Conservation (phyloP, 2,888 invertebrate species). For the Drepana falcataria region DNA sequence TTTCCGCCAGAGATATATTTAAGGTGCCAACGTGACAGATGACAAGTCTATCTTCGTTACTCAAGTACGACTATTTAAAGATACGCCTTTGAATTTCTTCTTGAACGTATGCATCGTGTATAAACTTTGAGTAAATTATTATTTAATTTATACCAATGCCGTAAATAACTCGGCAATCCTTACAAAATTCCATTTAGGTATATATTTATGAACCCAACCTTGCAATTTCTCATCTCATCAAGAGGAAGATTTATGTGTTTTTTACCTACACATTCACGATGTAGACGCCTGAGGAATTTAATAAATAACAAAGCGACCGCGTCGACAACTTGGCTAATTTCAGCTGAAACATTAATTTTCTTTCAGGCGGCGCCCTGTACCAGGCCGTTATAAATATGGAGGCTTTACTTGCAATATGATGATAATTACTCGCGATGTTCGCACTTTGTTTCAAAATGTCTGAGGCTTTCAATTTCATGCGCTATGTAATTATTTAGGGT, state of each 20-base stretch:
- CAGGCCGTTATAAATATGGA: not conserved
- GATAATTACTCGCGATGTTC: not conserved
- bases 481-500: too few relatives aligned
- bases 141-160: too few relatives aligned
- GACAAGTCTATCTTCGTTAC: too few relatives aligned
- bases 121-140: too few relatives aligned
- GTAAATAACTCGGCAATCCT: too few relatives aligned
- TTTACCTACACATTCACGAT: not conserved
- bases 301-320: not conserved
- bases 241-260: not conserved
- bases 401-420: not conserved
- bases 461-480: too few relatives aligned
- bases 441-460: not conserved
- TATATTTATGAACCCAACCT: not conserved
- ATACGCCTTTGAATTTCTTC: too few relatives aligned
- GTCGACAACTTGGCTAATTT: slow-evolving; percentile 36
- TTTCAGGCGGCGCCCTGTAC: slow-evolving; percentile 10
- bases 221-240: not conserved
- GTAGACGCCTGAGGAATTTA: not conserved
- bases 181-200: too few relatives aligned
- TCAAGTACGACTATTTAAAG: too few relatives aligned
- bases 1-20: too few relatives aligned
- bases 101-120: too few relatives aligned
- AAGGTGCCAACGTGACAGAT: too few relatives aligned
- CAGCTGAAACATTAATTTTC: slow-evolving; percentile 29